Conservation (phyloP, 2,113 vertebrate genomes). For the Tupaia chinensis region DNA sequence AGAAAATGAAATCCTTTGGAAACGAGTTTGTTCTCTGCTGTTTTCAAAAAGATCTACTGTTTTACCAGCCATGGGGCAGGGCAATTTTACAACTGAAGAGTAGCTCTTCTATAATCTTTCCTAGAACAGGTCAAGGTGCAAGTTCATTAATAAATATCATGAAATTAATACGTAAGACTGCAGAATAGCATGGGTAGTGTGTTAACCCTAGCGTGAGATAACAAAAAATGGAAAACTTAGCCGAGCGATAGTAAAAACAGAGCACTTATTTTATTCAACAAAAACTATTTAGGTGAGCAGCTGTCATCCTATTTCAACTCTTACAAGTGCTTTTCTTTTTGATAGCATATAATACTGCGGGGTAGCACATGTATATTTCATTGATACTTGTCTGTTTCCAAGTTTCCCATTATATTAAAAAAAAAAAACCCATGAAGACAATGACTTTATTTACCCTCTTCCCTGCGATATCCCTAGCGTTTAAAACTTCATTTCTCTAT, state of each 20-base stretch:
- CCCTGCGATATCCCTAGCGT: neutral
- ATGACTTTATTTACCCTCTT: neutral
- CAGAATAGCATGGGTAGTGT: neutral
- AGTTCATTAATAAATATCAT: constrained; percentile 58
- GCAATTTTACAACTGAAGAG: neutral
- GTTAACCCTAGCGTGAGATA: constrained; percentile 30
- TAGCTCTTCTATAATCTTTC: constrained; percentile 12
- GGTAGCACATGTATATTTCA: constrained; percentile 35
- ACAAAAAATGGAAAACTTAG: constrained; percentile 27
- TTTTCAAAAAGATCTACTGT: constrained; percentile 64
- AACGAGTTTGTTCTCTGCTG: constrained; percentile 54
- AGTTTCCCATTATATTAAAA: constrained; percentile 10
- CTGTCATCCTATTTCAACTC: neutral
- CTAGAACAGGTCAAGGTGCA: constrained; percentile 1
- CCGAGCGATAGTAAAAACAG: constrained; percentile 26
- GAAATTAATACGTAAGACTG: constrained; percentile 43
- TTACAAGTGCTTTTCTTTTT: constrained; percentile 51
- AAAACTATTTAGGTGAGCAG: constrained; percentile 4
- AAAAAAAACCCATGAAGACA: constrained; percentile 31
- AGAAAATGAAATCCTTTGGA: constrained; percentile 66
- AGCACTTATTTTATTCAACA: constrained; percentile 46
- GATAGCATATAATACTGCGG: neutral
- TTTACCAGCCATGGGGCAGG: constrained; percentile 18
- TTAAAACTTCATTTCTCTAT: neutral
- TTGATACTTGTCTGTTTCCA: neutral